These are phyloP conservation scores for Esox lucius DNA, from an alignment of 2,797 vertebrate species.

Conservation along the genomic window DNA sequence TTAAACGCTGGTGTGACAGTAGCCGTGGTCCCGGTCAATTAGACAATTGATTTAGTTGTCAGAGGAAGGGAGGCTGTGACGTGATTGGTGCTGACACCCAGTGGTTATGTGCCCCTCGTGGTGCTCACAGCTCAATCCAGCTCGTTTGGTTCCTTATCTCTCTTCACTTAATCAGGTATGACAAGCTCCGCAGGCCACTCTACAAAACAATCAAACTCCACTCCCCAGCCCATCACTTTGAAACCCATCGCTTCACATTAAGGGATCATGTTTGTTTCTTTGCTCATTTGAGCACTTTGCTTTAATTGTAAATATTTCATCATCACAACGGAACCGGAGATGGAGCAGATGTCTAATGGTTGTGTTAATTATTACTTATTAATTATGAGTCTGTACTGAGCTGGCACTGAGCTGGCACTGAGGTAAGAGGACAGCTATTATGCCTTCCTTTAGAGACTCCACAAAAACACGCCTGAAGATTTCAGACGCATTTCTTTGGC, in stretches of 20 bases:
- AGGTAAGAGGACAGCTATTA: constrained; percentile 46
- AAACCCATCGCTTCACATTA: constrained; percentile 25
- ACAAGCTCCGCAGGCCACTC: constrained; percentile 53
- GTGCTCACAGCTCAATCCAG: constrained; percentile 56
- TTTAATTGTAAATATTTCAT: constrained; percentile 56
- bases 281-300: constrained; percentile 41
- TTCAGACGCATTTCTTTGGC: constrained; percentile 32
- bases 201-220: constrained; percentile 45
- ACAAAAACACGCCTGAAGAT: constrained; percentile 28
- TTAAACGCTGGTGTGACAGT: constrained; percentile 38
- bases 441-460: constrained; percentile 30
- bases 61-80: constrained; percentile 30
- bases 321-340: constrained; percentile 53
- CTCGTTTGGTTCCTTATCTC: constrained; percentile 49
- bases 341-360: constrained; percentile 68
- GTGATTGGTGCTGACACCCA: constrained; percentile 66
- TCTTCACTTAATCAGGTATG: constrained; percentile 59
- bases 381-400: constrained; percentile 50
- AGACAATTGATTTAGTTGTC: constrained; percentile 58
- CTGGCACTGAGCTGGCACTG: constrained; percentile 41
- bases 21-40: constrained; percentile 46
- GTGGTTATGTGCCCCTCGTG: constrained; percentile 55
- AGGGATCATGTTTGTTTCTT: constrained; percentile 35
- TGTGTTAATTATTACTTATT: constrained; percentile 61
- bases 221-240: constrained; percentile 20